A percentile compares a stretch with the other conserved stretches of the same genome.
phyloP scores from a whole-genome alignment of 2,113 vertebrate genomes.

The Tragelaphus buxtoni region DNA sequence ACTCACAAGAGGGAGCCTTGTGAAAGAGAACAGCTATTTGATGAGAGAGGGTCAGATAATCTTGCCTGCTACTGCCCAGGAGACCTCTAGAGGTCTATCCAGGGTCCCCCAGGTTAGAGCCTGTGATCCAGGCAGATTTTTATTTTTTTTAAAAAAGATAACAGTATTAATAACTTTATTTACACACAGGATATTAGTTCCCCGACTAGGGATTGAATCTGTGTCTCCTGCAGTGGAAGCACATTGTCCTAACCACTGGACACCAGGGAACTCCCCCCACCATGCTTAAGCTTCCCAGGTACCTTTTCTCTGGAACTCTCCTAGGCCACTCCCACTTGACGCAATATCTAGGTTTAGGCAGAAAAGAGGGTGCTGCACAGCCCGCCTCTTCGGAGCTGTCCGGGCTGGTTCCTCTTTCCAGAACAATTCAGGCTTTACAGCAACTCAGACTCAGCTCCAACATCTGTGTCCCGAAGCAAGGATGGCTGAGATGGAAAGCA shows the following conservation, averaged over 20 bases:
- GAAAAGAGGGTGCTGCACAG: conserved; percentile 23
- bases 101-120: neutral
- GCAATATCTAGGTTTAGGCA: conserved; percentile 49
- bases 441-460: neutral
- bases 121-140: neutral
- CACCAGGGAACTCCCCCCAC: neutral
- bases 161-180: neutral
- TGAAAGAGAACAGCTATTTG: neutral
- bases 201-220: neutral
- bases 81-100: neutral
- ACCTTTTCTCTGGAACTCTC: conserved; percentile 27
- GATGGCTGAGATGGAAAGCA: neutral
- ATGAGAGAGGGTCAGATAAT: neutral
- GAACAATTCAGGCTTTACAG: neutral
- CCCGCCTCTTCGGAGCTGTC: conserved; percentile 38
- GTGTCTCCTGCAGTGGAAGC: neutral
- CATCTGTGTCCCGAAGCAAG: neutral
- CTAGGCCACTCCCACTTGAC: conserved; percentile 56
- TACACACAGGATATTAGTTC: neutral
- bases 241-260: neutral
- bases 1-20: neutral
- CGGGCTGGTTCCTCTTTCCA: neutral
- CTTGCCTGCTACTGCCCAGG: neutral
- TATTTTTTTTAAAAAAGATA: neutral
- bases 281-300: neutral